A percentile compares a stretch with the other conserved stretches of the same genome.
Evolutionary conservation across 2,113 vertebrate species (phyloP).

Genomic region (Aepyceros melampus): DNA sequence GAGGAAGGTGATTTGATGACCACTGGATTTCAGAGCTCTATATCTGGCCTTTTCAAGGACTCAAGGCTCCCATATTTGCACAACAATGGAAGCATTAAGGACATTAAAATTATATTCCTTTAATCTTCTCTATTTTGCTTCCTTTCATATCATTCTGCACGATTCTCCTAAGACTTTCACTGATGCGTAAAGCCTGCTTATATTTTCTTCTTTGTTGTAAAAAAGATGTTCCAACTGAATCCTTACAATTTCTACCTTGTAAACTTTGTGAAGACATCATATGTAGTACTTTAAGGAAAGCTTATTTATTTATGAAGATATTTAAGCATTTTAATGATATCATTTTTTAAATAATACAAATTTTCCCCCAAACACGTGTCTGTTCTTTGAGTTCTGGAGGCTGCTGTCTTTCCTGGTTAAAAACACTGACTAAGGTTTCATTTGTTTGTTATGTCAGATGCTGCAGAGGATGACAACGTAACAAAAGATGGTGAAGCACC

Average conservation of each 20-base stretch:
- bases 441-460: slow-evolving; percentile 72
- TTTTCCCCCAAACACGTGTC: background rate
- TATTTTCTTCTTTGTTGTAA: background rate
- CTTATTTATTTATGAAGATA: background rate
- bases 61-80: background rate
- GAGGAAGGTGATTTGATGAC: background rate
- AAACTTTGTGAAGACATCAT: background rate
- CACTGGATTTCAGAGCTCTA: background rate
- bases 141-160: background rate
- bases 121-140: slow-evolving; percentile 11
- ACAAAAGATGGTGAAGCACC: slow-evolving; percentile 28
- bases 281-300: background rate
- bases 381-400: background rate
- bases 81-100: background rate
- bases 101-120: slow-evolving; percentile 24
- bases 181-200: background rate
- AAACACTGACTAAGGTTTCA: slow-evolving; percentile 31
- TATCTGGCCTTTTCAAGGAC: background rate
- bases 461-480: slow-evolving; percentile 62
- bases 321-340: background rate
- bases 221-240: background rate
- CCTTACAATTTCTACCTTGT: background rate
- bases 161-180: background rate
- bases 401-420: background rate
- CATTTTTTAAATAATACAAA: background rate